phyloP scores from a whole-genome alignment of 2,113 vertebrate species.

The Penelope pileata region DNA sequence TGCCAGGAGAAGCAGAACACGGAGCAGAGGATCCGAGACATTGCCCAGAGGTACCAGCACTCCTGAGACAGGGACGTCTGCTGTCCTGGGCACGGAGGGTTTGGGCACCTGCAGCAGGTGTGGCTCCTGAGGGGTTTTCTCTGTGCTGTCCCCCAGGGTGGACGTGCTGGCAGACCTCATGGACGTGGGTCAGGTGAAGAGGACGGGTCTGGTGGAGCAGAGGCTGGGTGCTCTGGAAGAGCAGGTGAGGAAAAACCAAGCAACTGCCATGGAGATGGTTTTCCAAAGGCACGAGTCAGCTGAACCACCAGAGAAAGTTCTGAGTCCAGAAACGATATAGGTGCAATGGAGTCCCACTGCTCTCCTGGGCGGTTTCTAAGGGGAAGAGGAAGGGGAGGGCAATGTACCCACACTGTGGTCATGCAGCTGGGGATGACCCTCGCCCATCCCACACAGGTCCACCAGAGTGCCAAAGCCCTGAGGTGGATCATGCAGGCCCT shows the following conservation, averaged over 20 bases:
- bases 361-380: too few species aligned
- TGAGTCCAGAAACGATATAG: too few species aligned
- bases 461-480: constrained; percentile 80
- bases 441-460: constrained; percentile 71
- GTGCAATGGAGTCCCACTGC: too few species aligned
- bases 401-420: too few species aligned
- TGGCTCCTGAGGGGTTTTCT: neutral
- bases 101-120: neutral
- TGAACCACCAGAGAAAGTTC: neutral
- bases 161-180: constrained; percentile 78
- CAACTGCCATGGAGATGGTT: neutral
- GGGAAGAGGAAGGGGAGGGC: too few species aligned
- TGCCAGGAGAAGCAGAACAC: constrained; percentile 78
- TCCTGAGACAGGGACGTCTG: neutral
- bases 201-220: constrained; percentile 72
- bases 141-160: constrained; percentile 75
- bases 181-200: constrained; percentile 78
- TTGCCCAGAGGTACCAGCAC: constrained; percentile 81
- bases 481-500: constrained; percentile 87
- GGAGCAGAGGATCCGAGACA: constrained; percentile 84
- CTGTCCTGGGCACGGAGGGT: neutral
- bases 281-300: neutral
- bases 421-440: too few species aligned
- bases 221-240: constrained; percentile 85
- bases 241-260: constrained; percentile 80